Conservation (phyloP, 1,140 invertebrate species). For the Trachymyrmex septentrionalis region DNA sequence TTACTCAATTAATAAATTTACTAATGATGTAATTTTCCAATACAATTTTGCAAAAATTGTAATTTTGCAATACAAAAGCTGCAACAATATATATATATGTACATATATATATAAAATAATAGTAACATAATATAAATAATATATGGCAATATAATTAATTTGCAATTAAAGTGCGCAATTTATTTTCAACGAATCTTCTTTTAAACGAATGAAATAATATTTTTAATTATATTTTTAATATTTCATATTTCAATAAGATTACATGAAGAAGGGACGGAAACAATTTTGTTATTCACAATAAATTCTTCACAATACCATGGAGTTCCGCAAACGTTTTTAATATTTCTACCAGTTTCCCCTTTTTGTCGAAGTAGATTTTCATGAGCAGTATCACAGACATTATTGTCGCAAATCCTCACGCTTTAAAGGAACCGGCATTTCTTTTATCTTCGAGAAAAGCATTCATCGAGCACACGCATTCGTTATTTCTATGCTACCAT, state of each 20-base stretch:
- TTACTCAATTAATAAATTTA: conserved; percentile 20
- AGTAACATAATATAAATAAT: background rate
- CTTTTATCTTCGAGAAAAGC: conserved; percentile 29
- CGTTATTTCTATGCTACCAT: conserved; percentile 17
- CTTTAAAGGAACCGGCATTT: background rate
- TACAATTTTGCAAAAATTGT: conserved; percentile 5
- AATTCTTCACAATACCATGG: background rate
- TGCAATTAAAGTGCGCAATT: background rate
- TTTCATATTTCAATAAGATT: background rate
- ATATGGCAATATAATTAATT: background rate
- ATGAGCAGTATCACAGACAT: conserved; percentile 7
- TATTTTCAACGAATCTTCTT: background rate
- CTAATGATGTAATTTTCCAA: conserved; percentile 22
- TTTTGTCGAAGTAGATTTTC: background rate
- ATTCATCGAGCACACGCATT: conserved; percentile 26
- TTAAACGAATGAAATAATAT: background rate
- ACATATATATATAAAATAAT: background rate
- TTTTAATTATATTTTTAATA: background rate
- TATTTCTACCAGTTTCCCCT: background rate
- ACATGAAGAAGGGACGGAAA: background rate
- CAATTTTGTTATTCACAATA: background rate
- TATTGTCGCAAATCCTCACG: conserved; percentile 25
- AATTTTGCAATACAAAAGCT: too few species aligned
- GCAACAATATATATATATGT: too few species aligned
- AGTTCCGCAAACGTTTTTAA: background rate